Conservation (phyloP, 64 coral and sea anemone species). For the Pocillopora verrucosa region DNA sequence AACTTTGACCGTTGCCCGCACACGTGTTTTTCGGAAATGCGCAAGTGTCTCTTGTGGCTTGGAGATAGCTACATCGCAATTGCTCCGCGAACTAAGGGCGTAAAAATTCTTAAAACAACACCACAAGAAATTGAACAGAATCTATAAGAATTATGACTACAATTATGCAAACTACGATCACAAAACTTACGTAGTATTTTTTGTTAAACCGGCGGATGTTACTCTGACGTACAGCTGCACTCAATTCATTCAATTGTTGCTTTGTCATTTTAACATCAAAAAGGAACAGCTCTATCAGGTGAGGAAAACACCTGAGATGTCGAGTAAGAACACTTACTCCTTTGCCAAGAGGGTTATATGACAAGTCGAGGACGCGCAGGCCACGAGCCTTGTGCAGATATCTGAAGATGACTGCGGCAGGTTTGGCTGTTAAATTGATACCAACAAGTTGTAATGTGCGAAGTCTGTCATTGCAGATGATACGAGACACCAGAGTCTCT, state of each 20-base stretch:
- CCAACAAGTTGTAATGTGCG: background rate
- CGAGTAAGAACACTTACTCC: background rate
- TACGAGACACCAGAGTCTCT: background rate
- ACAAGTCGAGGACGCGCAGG: background rate
- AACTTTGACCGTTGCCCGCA: no score
- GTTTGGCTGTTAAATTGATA: background rate
- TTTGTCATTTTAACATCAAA: background rate
- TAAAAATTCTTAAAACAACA: no score
- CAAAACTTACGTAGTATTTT: no score
- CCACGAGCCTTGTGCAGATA: background rate
- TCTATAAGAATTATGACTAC: no score
- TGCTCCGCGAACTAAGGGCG: no score
- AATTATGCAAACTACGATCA: no score
- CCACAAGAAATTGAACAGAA: no score
- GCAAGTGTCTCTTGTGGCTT: no score
- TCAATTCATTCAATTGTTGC: background rate
- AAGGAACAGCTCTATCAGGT: background rate
- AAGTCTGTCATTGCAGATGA: background rate
- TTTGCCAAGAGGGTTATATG: background rate
- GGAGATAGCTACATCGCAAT: no score
- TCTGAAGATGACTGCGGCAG: background rate
- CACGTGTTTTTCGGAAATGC: no score
- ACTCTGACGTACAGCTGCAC: no score
- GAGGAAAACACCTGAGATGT: background rate
- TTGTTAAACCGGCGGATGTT: no score